phyloP scores from a whole-genome alignment of 2,113 vertebrate genomes.

The Ictidomys tridecemlineatus region DNA sequence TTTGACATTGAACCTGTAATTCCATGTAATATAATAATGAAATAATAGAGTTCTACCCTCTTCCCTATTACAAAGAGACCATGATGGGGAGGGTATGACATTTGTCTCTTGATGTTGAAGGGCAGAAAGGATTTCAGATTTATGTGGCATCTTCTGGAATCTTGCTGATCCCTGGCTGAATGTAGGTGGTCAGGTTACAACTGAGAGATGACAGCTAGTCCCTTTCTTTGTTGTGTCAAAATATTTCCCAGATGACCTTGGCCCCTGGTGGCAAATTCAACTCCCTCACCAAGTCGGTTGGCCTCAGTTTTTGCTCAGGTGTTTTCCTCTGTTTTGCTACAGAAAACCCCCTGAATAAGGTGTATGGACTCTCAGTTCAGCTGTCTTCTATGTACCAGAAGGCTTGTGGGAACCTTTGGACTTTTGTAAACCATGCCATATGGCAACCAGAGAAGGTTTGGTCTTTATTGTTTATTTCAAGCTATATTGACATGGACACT shows the following conservation, averaged over 20 bases:
- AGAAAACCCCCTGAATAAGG: not conserved
- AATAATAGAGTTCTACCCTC: not conserved
- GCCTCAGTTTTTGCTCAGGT: not conserved
- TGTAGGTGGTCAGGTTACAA: not conserved
- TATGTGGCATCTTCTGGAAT: not conserved
- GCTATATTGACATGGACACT: not conserved
- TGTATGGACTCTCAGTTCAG: not conserved
- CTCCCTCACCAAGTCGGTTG: not conserved
- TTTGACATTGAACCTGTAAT: not conserved
- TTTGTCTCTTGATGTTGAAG: not conserved
- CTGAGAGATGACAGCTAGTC: not conserved
- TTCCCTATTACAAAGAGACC: not conserved
- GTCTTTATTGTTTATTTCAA: not conserved
- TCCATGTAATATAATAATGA: not conserved
- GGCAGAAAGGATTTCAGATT: not conserved
- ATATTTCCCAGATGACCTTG: not conserved
- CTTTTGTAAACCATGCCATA: not conserved
- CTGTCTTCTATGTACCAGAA: not conserved
- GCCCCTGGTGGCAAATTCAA: not conserved
- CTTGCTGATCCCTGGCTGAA: not conserved
- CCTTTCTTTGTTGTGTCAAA: not conserved
- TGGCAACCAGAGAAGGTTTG: not conserved
- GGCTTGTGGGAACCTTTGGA: not conserved
- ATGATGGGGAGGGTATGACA: not conserved
- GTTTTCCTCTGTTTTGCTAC: not conserved